These are phyloP conservation scores for Teleiodes luculella DNA, from an alignment of 2,888 invertebrate species.

Conservation along the genomic window DNA sequence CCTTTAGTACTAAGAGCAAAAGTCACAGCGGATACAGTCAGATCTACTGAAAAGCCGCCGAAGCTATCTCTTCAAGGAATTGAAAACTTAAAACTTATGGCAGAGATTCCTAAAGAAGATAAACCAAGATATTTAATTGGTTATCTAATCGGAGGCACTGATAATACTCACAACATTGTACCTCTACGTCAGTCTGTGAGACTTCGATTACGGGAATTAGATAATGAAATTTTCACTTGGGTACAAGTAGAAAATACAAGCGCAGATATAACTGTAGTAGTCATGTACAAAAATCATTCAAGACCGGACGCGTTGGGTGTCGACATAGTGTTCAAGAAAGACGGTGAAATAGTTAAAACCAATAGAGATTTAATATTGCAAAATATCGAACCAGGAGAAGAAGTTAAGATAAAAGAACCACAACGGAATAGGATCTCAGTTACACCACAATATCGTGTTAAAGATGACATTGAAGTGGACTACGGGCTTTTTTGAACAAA, in stretches of 20 bases:
- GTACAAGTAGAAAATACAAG: background rate
- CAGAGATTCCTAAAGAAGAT: background rate
- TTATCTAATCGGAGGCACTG: background rate
- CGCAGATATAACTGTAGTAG: background rate
- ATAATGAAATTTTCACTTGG: background rate
- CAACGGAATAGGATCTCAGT: background rate
- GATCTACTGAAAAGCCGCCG: background rate
- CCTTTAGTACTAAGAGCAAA: conserved; percentile 7
- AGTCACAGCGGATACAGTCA: background rate
- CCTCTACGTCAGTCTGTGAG: background rate
- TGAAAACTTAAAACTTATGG: background rate
- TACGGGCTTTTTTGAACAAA: too few species aligned
- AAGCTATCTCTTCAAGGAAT: background rate
- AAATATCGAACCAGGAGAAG: background rate
- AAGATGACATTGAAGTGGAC: background rate
- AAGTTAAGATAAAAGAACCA: background rate
- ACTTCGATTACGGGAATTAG: background rate
- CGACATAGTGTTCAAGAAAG: background rate
- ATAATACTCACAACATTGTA: background rate
- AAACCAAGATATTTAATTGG: conserved; percentile 3
- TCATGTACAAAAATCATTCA: background rate
- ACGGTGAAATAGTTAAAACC: background rate
- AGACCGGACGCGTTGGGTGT: conserved; percentile 1
- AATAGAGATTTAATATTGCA: background rate
- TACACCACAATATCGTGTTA: background rate